Evolutionary conservation across 1,140 invertebrate genomes (phyloP).

Genomic region (Dinoponera quadriceps): DNA sequence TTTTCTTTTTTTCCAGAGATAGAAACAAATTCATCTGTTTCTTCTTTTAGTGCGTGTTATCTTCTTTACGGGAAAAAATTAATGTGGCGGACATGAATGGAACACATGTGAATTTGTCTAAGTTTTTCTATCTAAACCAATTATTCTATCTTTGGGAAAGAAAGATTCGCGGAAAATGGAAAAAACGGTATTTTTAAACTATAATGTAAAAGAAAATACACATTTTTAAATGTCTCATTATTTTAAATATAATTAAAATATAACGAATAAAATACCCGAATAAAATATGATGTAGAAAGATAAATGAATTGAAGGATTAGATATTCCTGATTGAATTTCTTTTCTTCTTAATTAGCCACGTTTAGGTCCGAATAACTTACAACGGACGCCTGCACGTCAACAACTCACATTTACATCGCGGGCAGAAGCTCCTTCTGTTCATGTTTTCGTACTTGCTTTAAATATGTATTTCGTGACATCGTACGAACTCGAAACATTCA

Average conservation of each 20-base stretch:
- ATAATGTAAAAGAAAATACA: constrained; percentile 2
- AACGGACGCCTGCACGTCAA: not conserved
- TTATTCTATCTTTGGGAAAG: too few species aligned
- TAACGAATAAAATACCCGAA: not conserved
- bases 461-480: constrained; percentile 1
- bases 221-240: not conserved
- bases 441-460: not conserved
- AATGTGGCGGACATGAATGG: too few species aligned
- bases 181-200: too few species aligned
- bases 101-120: too few species aligned
- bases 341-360: not conserved
- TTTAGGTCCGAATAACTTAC: not conserved
- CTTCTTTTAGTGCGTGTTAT: too few species aligned
- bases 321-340: not conserved
- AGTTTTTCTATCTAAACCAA: too few species aligned
- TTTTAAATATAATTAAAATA: not conserved
- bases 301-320: not conserved
- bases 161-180: too few species aligned
- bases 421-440: not conserved
- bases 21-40: too few species aligned
- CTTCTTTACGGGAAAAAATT: too few species aligned
- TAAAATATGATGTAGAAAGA: too few species aligned
- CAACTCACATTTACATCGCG: not conserved
- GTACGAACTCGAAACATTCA: constrained; percentile 41
- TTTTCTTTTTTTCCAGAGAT: too few species aligned